Evolutionary conservation across 2,888 invertebrate genomes (phyloP).

Genomic region (Lottia gigantea): DNA sequence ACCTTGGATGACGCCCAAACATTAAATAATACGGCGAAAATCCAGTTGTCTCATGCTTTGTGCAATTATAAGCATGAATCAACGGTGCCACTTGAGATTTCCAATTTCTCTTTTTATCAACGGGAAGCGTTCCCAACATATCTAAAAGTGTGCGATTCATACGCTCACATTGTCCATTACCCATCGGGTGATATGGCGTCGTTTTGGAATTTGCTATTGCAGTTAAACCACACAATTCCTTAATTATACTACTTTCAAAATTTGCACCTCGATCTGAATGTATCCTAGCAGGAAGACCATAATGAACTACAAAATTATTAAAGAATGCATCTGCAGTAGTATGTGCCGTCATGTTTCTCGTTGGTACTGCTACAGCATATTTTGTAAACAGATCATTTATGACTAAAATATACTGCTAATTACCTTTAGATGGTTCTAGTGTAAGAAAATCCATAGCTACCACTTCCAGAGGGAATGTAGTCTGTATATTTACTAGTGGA

Average conservation of each 20-base stretch:
- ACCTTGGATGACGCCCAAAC: conserved; percentile 26
- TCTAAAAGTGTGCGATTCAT: conserved; percentile 27
- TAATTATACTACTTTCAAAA: conserved; percentile 29
- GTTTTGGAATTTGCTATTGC: too few species aligned
- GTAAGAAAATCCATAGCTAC: too few species aligned
- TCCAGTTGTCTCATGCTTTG: conserved; percentile 27
- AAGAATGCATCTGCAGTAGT: too few species aligned
- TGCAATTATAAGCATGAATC: conserved; percentile 28
- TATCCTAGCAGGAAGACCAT: conserved; percentile 26
- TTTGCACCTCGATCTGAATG: conserved; percentile 32
- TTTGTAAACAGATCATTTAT: too few species aligned
- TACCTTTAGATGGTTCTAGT: conserved; percentile 22
- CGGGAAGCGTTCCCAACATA: conserved; percentile 26
- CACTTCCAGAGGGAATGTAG: too few species aligned
- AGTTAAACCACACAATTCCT: too few species aligned
- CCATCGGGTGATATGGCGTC: conserved; percentile 34
- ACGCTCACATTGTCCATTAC: conserved; percentile 31
- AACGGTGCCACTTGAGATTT: conserved; percentile 24
- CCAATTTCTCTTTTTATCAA: conserved; percentile 28
- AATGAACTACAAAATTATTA: conserved; percentile 26
- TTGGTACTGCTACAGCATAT: too few species aligned
- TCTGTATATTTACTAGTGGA: too few species aligned
- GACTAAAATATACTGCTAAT: conserved; percentile 15
- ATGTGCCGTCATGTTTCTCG: too few species aligned
- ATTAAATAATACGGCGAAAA: conserved; percentile 30